A percentile compares a stretch with the other conserved stretches of the same genome.
These are phyloP conservation scores for Brachypteracias leptosomus DNA, from an alignment of 2,113 vertebrate species.

Conservation along the genomic window DNA sequence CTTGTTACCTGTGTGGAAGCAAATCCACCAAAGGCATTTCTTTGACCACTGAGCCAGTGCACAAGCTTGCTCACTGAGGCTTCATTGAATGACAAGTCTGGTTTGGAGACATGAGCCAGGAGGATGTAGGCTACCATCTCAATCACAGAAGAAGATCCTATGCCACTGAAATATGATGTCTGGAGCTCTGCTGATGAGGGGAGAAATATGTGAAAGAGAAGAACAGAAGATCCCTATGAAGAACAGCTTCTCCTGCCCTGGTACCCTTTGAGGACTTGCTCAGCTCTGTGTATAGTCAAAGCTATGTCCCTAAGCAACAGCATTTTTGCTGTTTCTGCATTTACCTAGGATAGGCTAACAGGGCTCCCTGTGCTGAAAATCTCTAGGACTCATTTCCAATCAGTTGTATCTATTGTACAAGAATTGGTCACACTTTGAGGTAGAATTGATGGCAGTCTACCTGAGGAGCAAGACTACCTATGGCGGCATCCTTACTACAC, in stretches of 20 bases:
- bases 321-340: neutral
- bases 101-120: constrained; percentile 37
- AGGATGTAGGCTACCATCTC: constrained; percentile 54
- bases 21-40: constrained; percentile 43
- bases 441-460: neutral
- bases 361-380: neutral
- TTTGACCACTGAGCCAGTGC: neutral
- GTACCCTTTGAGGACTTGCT: neutral
- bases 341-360: neutral
- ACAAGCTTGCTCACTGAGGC: constrained; percentile 22
- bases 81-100: neutral
- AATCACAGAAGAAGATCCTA: neutral
- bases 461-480: neutral
- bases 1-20: constrained; percentile 60
- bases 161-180: neutral
- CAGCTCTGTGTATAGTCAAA: neutral
- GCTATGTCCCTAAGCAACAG: neutral
- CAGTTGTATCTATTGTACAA: neutral
- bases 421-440: neutral
- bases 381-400: neutral
- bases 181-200: neutral
- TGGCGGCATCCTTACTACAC: neutral
- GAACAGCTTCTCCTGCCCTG: neutral
- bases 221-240: neutral
- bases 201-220: neutral